A percentile compares a stretch with the other conserved stretches of the same genome.
These are phyloP conservation scores for Anisognathus igniventris DNA, from an alignment of 2,797 vertebrate genomes.

Conservation along the genomic window DNA sequence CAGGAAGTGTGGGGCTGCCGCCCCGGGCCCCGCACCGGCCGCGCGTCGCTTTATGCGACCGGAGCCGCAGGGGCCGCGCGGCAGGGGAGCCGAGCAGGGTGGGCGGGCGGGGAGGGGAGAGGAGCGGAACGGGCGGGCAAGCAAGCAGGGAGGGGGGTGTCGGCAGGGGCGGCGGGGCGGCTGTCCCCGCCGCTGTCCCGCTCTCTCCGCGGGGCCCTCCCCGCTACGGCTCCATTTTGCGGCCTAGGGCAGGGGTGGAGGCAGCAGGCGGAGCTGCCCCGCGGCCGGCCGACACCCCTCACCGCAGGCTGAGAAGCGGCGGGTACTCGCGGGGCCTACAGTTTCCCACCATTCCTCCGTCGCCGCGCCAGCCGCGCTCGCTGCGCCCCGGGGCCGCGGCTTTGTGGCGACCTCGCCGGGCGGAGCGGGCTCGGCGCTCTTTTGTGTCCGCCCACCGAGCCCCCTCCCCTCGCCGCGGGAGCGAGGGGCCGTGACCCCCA, in stretches of 20 bases:
- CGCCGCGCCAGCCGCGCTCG: background rate
- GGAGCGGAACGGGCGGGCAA: background rate
- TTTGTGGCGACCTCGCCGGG: background rate
- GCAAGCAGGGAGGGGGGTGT: background rate
- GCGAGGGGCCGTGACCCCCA: background rate
- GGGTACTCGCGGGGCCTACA: background rate
- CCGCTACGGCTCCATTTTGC: slow-evolving; percentile 5
- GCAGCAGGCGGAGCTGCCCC: background rate
- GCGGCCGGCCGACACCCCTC: background rate
- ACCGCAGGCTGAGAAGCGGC: background rate
- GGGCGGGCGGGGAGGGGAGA: background rate
- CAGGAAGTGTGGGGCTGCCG: slow-evolving; percentile 47
- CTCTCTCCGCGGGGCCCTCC: background rate
- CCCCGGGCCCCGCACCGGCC: background rate
- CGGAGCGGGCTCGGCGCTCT: background rate
- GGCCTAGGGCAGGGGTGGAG: background rate
- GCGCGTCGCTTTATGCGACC: slow-evolving; percentile 16
- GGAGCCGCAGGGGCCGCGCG: background rate
- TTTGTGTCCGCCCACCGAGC: background rate
- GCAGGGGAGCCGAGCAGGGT: background rate
- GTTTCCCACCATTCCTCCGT: background rate
- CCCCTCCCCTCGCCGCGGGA: background rate
- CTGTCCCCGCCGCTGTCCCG: background rate
- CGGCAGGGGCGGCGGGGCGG: background rate
- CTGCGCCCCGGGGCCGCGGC: background rate